Evolutionary conservation across 2,797 vertebrate genomes (phyloP).

Genomic region (Platalea minor): DNA sequence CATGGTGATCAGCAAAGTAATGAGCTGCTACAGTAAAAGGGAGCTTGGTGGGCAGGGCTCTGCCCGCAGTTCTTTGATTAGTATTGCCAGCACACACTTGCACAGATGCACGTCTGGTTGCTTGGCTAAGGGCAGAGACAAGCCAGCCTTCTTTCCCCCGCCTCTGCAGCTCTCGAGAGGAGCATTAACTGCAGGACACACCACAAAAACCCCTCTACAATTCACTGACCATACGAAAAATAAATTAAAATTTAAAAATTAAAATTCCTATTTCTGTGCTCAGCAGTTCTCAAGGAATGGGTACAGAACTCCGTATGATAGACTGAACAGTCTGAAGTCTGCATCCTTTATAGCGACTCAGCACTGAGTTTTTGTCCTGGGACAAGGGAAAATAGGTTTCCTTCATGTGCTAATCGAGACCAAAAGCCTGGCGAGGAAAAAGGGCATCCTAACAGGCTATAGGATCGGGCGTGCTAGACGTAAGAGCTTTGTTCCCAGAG

Average conservation of each 20-base stretch:
- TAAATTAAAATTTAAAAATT: background rate
- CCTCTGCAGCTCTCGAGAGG: background rate
- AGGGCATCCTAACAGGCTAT: background rate
- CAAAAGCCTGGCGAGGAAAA: background rate
- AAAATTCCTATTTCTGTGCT: background rate
- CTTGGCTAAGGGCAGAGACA: background rate
- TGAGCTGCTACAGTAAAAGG: background rate
- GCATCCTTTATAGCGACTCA: background rate
- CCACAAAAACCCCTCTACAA: background rate
- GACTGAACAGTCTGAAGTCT: background rate
- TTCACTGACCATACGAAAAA: background rate
- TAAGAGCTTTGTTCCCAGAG: background rate
- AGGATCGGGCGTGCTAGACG: accelerated
- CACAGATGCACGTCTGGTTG: background rate
- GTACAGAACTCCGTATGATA: background rate
- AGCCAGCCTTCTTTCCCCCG: background rate
- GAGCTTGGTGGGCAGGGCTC: background rate
- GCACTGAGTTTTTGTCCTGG: background rate
- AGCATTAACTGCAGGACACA: background rate
- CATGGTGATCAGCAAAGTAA: background rate
- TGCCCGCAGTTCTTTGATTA: background rate
- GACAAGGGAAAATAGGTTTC: background rate
- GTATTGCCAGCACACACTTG: background rate
- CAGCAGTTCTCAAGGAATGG: background rate
- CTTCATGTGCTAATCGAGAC: background rate